Base-by-base conservation (phyloP, 1,140 invertebrate genomes). In the Oncopodura yosiiana region DNA sequence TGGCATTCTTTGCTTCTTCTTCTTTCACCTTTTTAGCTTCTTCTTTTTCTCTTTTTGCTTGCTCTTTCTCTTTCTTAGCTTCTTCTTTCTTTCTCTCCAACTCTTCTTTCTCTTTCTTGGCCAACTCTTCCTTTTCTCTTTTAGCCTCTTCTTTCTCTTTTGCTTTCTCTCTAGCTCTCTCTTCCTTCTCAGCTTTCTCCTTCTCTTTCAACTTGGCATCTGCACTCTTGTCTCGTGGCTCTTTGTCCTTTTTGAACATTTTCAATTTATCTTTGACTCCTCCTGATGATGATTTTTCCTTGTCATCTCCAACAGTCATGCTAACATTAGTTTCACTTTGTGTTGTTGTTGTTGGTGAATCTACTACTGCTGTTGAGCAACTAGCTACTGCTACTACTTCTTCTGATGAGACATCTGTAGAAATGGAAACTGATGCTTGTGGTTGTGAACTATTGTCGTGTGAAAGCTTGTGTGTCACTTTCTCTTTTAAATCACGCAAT, bases 291-390 rank as follows among this genome's bases (percentile, higher is more conserved):
- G 38, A 14, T 51, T 51, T 42, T 23, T 23, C 32, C 21, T 6
- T n/a, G 16, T 44, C 39, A n/a, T 44, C 26, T 44, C 19, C 48
- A 27, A 26, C 32, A 29, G 19, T 11, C 27, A n/a, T 19, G 9
- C 3, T 2, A 9, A 65, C 66, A 58, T 73, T 69, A 3, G 57
- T 64, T 55, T 70, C 71, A 53, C 66, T 72, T 66, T 72, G 71
- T 21, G 67, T 62, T 65, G 71, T 70, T 11, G 69, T 41, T 38
- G 34, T 30, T n/a, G 8, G 23, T 34, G 27, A n/a, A n/a, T n/a
- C n/a, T n/a, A n/a, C n/a, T n/a, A n/a, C n/a, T n/a, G 42, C 14
- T 24, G 12, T 27, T 4, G 21, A n/a, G n/a, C n/a, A n/a, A n/a
- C n/a, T n/a, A n/a, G n/a, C n/a, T n/a, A n/a, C n/a, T n/a, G 14